phyloP scores from a whole-genome alignment of 2,888 invertebrate genomes.

The Acanthosepion pharaonis region DNA sequence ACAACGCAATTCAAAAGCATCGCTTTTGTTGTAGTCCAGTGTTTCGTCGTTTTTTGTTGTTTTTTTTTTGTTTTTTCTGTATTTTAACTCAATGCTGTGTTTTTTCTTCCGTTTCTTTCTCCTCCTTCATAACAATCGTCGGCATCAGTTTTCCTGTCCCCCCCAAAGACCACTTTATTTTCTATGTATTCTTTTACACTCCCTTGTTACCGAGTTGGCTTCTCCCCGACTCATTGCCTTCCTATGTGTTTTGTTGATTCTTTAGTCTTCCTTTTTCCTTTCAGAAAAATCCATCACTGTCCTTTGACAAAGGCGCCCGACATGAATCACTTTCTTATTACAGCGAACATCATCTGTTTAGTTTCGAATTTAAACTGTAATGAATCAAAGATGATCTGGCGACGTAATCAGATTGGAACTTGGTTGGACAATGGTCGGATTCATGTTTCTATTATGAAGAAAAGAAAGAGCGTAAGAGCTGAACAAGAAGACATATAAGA shows the following conservation, averaged over 20 bases:
- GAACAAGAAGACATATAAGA: too few relatives aligned
- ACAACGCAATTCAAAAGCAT: neutral
- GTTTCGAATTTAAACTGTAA: slow-evolving; percentile 33
- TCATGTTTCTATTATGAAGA: neutral
- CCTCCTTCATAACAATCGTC: neutral
- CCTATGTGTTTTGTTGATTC: too few relatives aligned
- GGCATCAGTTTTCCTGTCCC: neutral
- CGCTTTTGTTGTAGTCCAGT: neutral
- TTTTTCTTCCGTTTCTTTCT: neutral
- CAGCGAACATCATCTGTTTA: neutral
- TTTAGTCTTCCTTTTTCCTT: neutral
- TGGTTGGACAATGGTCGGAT: neutral
- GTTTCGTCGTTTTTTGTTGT: neutral
- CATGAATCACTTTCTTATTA: slow-evolving; percentile 17
- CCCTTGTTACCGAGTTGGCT: neutral
- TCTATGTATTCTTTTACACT: neutral
- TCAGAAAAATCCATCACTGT: neutral
- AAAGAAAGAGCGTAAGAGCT: neutral
- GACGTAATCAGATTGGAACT: slow-evolving; percentile 33
- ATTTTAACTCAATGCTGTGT: neutral
- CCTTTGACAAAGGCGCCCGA: neutral
- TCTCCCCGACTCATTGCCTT: too few relatives aligned
- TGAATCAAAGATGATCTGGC: neutral
- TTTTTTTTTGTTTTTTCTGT: neutral
- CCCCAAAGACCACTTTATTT: neutral